These are phyloP conservation scores for Eupithecia subumbrata DNA, from an alignment of 2,888 invertebrate species.

Conservation along the genomic window DNA sequence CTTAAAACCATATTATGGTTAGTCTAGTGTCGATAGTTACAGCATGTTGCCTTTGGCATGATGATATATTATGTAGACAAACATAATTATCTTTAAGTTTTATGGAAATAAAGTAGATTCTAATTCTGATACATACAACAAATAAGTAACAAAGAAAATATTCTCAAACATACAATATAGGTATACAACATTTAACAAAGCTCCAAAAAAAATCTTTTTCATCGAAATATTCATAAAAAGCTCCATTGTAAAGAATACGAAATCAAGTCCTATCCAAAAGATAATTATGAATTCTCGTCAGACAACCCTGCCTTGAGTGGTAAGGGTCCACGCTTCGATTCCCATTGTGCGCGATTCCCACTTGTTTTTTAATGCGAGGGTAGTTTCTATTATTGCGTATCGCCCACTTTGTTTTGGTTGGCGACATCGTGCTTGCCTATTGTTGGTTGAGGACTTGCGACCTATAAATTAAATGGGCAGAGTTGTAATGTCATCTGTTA, in stretches of 20 bases:
- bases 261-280: slow-evolving; percentile 52
- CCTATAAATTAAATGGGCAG: slow-evolving; percentile 42
- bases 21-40: no score
- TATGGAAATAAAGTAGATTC: background rate
- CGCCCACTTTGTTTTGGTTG: slow-evolving; percentile 74
- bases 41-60: no score
- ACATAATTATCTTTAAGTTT: background rate
- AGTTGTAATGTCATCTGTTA: slow-evolving; percentile 36
- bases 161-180: background rate
- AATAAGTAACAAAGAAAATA: background rate
- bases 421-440: slow-evolving; percentile 71
- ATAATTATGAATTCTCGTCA: slow-evolving; percentile 68
- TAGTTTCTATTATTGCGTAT: slow-evolving; percentile 80
- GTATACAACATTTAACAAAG: slow-evolving; percentile 1
- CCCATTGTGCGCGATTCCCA: slow-evolving; percentile 75
- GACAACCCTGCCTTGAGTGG: slow-evolving; percentile 73
- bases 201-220: slow-evolving; percentile 3
- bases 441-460: slow-evolving; percentile 45
- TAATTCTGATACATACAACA: background rate
- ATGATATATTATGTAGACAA: no score
- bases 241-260: slow-evolving; percentile 30
- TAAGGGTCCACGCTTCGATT: slow-evolving; percentile 70
- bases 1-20: no score
- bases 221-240: slow-evolving; percentile 7
- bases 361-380: slow-evolving; percentile 81